phyloP scores from a whole-genome alignment of 2,797 vertebrate genomes.

The Crocidura indochinensis region DNA sequence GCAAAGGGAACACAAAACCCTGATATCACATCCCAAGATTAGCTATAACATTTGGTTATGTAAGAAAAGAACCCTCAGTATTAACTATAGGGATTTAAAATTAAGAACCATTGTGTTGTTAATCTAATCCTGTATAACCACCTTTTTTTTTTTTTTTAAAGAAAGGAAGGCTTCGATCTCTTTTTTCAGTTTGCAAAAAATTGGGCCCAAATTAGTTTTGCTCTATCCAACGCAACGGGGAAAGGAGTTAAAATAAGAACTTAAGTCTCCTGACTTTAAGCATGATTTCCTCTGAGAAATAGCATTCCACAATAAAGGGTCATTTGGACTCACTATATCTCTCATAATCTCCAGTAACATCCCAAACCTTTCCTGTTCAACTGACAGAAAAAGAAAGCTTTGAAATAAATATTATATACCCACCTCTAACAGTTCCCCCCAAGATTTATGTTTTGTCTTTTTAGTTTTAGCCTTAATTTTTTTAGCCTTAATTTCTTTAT shows the following conservation, averaged over 20 bases:
- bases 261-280: slow-evolving; percentile 23
- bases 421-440: neutral
- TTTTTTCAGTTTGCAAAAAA: slow-evolving; percentile 64
- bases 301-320: neutral
- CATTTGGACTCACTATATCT: neutral
- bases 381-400: neutral
- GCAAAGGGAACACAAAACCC: slow-evolving; percentile 66
- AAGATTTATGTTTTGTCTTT: neutral
- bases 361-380: slow-evolving; percentile 28
- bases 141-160: slow-evolving; percentile 29
- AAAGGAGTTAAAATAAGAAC: neutral
- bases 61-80: slow-evolving; percentile 68
- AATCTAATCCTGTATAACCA: slow-evolving; percentile 72
- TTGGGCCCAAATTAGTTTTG: slow-evolving; percentile 38
- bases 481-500: too few species aligned
- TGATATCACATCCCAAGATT: slow-evolving; percentile 56
- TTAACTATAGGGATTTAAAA: slow-evolving; percentile 68
- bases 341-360: neutral
- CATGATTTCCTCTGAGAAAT: slow-evolving; percentile 13
- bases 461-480: too few species aligned
- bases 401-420: neutral
- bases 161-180: slow-evolving; percentile 58
- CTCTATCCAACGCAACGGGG: neutral
- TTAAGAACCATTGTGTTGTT: slow-evolving; percentile 43
- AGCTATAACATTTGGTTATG: slow-evolving; percentile 65